phyloP scores from a whole-genome alignment of 2,888 invertebrate genomes.

The Microchrysa polita region DNA sequence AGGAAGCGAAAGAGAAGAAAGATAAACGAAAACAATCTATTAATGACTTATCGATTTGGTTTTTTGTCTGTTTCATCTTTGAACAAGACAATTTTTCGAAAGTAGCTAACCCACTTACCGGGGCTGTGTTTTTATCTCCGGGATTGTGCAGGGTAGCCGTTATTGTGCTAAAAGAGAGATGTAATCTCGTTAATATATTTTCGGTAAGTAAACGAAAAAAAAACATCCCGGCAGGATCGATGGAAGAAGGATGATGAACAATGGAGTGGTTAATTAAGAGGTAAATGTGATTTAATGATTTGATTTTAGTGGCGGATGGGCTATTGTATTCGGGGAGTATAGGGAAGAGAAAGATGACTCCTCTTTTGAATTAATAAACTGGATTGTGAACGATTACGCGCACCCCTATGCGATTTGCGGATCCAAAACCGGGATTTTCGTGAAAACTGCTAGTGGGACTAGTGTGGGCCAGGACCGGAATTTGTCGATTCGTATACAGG shows the following conservation, averaged over 20 bases:
- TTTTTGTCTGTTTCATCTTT: slow-evolving; percentile 14
- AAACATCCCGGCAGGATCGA: background rate
- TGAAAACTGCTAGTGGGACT: too few species aligned
- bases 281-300: slow-evolving; percentile 16
- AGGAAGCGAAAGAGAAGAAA: too few species aligned
- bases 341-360: too few species aligned
- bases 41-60: slow-evolving; percentile 28
- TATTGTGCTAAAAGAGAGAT: slow-evolving; percentile 7
- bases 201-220: background rate
- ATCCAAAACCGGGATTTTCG: too few species aligned
- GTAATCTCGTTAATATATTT: slow-evolving; percentile 18
- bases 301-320: background rate
- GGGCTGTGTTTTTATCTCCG: slow-evolving; percentile 11
- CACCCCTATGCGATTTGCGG: too few species aligned
- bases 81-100: slow-evolving; percentile 37
- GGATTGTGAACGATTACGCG: too few species aligned
- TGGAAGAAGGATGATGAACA: slow-evolving; percentile 10
- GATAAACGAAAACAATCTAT: slow-evolving; percentile 32
- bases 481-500: too few species aligned
- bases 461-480: too few species aligned
- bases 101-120: slow-evolving; percentile 33
- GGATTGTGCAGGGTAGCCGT: background rate
- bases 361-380: too few species aligned
- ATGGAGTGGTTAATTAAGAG: slow-evolving; percentile 34
- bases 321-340: slow-evolving; percentile 3